phyloP scores from a whole-genome alignment of 2,888 invertebrate genomes.

The Pocota personata region DNA sequence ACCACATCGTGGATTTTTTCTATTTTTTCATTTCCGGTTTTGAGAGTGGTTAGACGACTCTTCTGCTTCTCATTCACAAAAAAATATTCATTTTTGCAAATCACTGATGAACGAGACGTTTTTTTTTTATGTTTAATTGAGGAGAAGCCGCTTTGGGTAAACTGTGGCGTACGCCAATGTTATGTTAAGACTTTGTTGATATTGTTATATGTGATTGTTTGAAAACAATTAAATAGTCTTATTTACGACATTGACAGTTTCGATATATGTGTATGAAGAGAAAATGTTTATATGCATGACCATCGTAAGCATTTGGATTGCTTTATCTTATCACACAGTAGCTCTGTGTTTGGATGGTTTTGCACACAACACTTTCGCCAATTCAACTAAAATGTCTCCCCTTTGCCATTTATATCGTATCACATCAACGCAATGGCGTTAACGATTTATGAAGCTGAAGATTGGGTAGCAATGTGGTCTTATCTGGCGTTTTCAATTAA shows the following conservation, averaged over 20 bases:
- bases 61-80: constrained; percentile 53
- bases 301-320: not conserved
- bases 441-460: not conserved
- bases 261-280: not conserved
- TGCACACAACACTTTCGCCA: constrained; percentile 32
- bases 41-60: not conserved
- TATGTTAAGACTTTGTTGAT: constrained; percentile 2
- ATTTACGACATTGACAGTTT: not conserved
- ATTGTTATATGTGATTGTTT: not conserved
- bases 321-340: constrained; percentile 11
- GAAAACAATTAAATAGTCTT: not conserved
- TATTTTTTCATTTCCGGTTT: not conserved
- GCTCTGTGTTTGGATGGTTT: not conserved
- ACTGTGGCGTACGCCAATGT: constrained; percentile 18
- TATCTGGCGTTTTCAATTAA: not conserved
- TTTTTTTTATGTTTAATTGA: not conserved
- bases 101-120: not conserved
- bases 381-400: not conserved
- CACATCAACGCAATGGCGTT: not conserved
- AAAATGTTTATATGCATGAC: not conserved
- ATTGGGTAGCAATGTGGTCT: not conserved
- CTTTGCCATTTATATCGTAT: not conserved
- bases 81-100: not conserved
- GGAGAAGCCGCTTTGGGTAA: not conserved
- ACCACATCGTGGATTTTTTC: constrained; percentile 15